Conservation (phyloP, 2,888 invertebrate species). For the Epistrophe grossulariae region DNA sequence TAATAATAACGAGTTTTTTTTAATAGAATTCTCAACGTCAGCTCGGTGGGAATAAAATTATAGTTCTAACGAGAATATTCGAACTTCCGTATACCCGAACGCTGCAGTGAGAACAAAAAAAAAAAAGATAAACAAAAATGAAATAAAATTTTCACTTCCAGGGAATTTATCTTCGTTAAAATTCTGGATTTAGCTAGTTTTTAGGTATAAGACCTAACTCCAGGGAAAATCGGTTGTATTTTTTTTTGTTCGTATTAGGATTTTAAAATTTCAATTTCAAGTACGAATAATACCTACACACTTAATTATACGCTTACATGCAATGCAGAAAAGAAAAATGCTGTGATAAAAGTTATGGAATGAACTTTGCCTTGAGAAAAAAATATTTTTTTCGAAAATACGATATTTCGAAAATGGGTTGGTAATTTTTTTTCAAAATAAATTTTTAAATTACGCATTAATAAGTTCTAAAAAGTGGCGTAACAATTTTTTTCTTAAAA, state of each 20-base stretch:
- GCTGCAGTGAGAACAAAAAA: neutral
- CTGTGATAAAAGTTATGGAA: too few relatives aligned
- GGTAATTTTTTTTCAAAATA: too few relatives aligned
- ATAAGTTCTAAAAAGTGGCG: too few relatives aligned
- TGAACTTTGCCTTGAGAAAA: too few relatives aligned
- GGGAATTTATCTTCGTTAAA: neutral
- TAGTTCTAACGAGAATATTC: neutral
- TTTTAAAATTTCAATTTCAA: neutral
- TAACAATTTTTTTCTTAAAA: too few relatives aligned
- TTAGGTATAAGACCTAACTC: too few relatives aligned
- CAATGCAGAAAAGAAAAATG: too few relatives aligned
- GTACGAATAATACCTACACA: too few relatives aligned
- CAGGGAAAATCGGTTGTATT: neutral
- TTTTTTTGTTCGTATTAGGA: neutral
- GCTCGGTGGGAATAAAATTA: neutral
- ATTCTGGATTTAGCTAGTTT: neutral
- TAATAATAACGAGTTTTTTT: conserved; percentile 8
- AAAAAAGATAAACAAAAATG: neutral
- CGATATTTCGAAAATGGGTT: too few relatives aligned
- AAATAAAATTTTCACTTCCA: neutral
- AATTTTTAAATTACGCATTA: too few relatives aligned
- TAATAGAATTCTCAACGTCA: neutral
- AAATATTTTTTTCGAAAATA: too few relatives aligned
- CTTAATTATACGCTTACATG: too few relatives aligned
- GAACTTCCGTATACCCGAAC: neutral